Base-by-base conservation (phyloP, 2,797 vertebrate genomes). In the Gymnothorax javanicus region DNA sequence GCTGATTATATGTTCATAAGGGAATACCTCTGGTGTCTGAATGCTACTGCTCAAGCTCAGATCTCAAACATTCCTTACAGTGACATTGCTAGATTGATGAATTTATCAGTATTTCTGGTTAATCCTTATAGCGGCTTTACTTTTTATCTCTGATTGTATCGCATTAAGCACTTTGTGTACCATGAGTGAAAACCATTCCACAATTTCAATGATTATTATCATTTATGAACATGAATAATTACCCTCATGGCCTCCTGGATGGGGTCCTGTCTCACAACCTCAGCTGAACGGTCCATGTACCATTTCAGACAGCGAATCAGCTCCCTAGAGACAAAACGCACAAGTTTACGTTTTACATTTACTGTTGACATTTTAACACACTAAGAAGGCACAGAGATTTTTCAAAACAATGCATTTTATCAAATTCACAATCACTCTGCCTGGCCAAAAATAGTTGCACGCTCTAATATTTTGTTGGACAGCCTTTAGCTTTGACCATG, bases 241-340 rank as follows among this genome's bases (percentile, higher is more conserved):
- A 99, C 98, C 92, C 98, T 96, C 98, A 99, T 99, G 7, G 98
- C 99, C 91, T 99, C 99, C 94, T 99, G 99, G 93, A 99, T 99
- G 95, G 99, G 98, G 90, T 99, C 99, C 88, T 99, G 99, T 69
- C 98, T 95, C 17, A 99, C 96, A 0, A 99, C 97, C 93, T 99
- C 99, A 4, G 98, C 98, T 0, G 99, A 99, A 85, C 98, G 97
- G 92, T 99, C 99, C 99, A 99, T 99, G 94, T 99, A 99, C 98
- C 98, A 99, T 92, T 99, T 99, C 88, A 99, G 94, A 94, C 99
- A 99, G 27, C 98, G 97, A 90, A 99, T 98, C 91, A 99, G 94
- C 93, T 99, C 99, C 91, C 99, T 99, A 62, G 7, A 81, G 13
- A 33, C 7, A 60, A 7, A 67, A 85, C 1, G 60, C 4, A 67